Evolutionary conservation across 2,113 vertebrate genomes (phyloP).

Genomic region (Tamias sibiricus): DNA sequence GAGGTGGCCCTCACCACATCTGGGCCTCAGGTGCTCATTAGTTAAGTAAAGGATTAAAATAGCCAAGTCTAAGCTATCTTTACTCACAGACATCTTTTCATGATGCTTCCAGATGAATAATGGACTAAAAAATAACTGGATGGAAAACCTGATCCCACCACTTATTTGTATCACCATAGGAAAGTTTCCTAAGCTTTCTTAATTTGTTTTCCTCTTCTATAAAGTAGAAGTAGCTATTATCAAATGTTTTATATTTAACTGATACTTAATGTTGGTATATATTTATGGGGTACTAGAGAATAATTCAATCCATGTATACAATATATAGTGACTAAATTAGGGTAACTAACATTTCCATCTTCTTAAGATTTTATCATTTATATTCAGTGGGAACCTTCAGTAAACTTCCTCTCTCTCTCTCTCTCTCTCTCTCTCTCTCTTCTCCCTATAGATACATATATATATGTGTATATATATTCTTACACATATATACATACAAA

Average conservation of each 20-base stretch:
- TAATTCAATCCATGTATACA: not conserved
- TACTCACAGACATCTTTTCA: not conserved
- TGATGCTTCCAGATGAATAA: not conserved
- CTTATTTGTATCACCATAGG: not conserved
- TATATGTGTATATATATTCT: too few species aligned
- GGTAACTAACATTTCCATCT: not conserved
- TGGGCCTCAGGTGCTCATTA: not conserved
- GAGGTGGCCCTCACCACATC: not conserved
- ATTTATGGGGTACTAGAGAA: not conserved
- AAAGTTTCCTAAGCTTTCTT: not conserved
- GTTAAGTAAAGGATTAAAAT: not conserved
- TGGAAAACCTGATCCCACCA: not conserved
- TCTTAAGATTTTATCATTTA: not conserved
- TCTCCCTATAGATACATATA: too few species aligned
- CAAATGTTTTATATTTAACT: not conserved
- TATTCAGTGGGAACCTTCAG: not conserved
- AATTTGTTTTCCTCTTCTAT: not conserved
- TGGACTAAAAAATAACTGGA: not conserved
- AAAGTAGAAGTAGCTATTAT: not conserved
- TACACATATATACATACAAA: too few species aligned
- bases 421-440: too few species aligned
- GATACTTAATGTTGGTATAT: not conserved
- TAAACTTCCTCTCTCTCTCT: too few species aligned
- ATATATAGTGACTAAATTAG: not conserved
- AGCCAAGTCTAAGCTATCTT: not conserved